phyloP scores from a whole-genome alignment of 1,140 invertebrate genomes.

The Tribolium castaneum region DNA sequence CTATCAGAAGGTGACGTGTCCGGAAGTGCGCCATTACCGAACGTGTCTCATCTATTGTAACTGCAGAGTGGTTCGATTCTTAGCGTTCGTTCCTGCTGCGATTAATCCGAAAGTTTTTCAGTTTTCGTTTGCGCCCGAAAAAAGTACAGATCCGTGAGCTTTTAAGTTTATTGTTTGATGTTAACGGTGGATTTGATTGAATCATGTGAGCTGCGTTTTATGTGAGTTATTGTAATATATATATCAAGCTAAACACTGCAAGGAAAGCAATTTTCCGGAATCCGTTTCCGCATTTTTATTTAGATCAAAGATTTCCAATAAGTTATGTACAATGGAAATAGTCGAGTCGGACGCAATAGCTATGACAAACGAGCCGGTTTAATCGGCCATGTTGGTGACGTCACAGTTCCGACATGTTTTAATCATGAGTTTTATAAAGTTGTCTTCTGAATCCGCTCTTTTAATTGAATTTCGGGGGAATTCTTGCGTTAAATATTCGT shows the following conservation, averaged over 20 bases:
- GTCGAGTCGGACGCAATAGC: neutral
- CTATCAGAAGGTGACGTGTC: slow-evolving; percentile 57
- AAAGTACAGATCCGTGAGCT: neutral
- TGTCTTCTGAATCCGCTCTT: slow-evolving; percentile 49
- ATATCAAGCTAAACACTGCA: slow-evolving; percentile 23
- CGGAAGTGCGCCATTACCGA: slow-evolving; percentile 60
- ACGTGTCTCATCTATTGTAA: slow-evolving; percentile 59
- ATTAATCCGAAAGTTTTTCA: slow-evolving; percentile 25
- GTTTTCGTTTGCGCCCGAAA: neutral
- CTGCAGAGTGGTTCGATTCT: slow-evolving; percentile 44
- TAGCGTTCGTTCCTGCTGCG: slow-evolving; percentile 27
- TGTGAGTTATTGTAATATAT: slow-evolving; percentile 24
- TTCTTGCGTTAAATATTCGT: slow-evolving; percentile 54
- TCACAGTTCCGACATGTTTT: slow-evolving; percentile 49
- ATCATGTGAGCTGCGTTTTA: slow-evolving; percentile 23
- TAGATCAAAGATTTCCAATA: slow-evolving; percentile 19
- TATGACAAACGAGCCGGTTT: slow-evolving; percentile 9
- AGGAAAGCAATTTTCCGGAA: slow-evolving; percentile 24
- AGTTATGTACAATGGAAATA: neutral
- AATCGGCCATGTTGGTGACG: slow-evolving; percentile 38
- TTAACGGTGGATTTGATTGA: slow-evolving; percentile 17
- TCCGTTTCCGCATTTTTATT: slow-evolving; percentile 20
- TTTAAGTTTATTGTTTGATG: slow-evolving; percentile 33
- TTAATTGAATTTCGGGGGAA: slow-evolving; percentile 56
- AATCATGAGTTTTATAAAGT: slow-evolving; percentile 57